A percentile compares a stretch with the other conserved stretches of the same genome.
Conservation (phyloP, 1,140 invertebrate species). For the Aplysia californica region DNA sequence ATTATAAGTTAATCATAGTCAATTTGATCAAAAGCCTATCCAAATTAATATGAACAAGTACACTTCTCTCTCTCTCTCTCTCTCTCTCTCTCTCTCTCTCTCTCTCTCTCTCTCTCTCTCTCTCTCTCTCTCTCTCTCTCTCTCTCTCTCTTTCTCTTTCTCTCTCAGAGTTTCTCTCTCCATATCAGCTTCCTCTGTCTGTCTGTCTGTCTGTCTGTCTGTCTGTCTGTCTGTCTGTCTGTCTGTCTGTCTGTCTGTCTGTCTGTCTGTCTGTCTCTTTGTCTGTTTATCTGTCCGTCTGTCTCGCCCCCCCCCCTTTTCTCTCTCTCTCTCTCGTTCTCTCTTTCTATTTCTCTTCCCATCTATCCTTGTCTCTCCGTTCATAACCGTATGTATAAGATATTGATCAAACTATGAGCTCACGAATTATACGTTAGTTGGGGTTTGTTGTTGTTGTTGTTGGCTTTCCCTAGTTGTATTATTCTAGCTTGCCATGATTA, state of each 20-base stretch:
- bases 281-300: conserved; percentile 1
- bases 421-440: background rate
- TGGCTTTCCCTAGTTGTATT: too few species aligned
- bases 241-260: conserved; percentile 6
- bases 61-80: background rate
- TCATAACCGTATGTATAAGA: background rate
- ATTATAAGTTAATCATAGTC: too few species aligned
- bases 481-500: too few species aligned
- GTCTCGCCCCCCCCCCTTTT: background rate
- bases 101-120: conserved; percentile 3
- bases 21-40: too few species aligned
- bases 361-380: background rate
- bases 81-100: background rate
- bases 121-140: conserved; percentile 19
- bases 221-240: background rate
- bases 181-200: background rate
- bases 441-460: conserved; percentile 29
- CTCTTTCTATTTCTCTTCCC: background rate
- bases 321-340: conserved; percentile 4
- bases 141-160: background rate
- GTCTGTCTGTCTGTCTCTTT: conserved; percentile 5
- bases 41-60: too few species aligned
- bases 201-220: background rate
- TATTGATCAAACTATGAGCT: background rate
- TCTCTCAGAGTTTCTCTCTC: background rate